Percentiles rank a stretch among this genome's conserved stretches.
phyloP scores from a whole-genome alignment of 2,888 invertebrate genomes.

The Drosophila incognita region DNA sequence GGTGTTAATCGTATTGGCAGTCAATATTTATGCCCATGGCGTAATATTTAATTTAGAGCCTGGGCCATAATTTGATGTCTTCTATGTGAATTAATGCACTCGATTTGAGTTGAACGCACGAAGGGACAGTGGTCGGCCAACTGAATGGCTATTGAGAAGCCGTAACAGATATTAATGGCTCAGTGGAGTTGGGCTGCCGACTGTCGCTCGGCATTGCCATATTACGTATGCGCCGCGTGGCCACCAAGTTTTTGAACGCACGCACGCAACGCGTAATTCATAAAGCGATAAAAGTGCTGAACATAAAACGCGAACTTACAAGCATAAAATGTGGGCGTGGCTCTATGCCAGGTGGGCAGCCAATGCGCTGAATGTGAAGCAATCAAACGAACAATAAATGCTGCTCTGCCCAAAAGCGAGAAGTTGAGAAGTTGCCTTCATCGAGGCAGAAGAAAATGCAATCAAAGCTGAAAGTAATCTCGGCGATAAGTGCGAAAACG shows the following conservation, averaged over 20 bases:
- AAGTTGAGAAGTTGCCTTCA: slow-evolving; percentile 22
- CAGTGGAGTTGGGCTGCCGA: slow-evolving; percentile 6
- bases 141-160: slow-evolving; percentile 54
- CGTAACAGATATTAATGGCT: slow-evolving; percentile 52
- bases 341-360: slow-evolving; percentile 30
- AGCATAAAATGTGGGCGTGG: slow-evolving; percentile 57
- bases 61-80: neutral
- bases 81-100: slow-evolving; percentile 59
- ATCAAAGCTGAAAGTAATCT: slow-evolving; percentile 80
- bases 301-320: slow-evolving; percentile 63
- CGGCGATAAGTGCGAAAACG: slow-evolving; percentile 79
- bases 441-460: slow-evolving; percentile 54
- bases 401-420: slow-evolving; percentile 28
- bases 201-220: slow-evolving; percentile 3
- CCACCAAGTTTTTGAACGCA: slow-evolving; percentile 48
- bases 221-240: slow-evolving; percentile 71
- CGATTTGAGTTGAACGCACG: slow-evolving; percentile 52
- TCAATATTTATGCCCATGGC: neutral
- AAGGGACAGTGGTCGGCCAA: slow-evolving; percentile 37
- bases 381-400: slow-evolving; percentile 76
- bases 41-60: neutral
- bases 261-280: slow-evolving; percentile 71
- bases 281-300: slow-evolving; percentile 73
- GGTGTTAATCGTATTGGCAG: slow-evolving; percentile 1
- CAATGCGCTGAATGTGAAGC: slow-evolving; percentile 67